These are phyloP conservation scores for Mongoloraphidia duomilia DNA, from an alignment of 2,888 invertebrate genomes.

Conservation along the genomic window DNA sequence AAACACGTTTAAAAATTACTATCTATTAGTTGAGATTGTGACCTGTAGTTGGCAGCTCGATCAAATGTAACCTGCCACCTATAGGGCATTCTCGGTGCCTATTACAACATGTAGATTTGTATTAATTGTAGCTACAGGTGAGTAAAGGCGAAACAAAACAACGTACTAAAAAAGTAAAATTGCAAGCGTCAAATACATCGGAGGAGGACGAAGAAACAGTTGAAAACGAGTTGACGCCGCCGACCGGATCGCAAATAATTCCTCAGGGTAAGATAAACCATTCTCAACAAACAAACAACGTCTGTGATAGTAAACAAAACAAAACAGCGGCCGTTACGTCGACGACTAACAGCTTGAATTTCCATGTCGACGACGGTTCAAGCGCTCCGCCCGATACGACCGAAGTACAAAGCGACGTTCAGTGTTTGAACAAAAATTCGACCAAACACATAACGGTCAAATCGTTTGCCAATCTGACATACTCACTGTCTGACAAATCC, in stretches of 20 bases:
- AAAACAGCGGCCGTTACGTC: background rate
- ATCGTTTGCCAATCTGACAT: conserved; percentile 1
- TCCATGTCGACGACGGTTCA: too few relatives aligned
- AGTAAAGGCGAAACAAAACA: too few relatives aligned
- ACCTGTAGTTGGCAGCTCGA: too few relatives aligned
- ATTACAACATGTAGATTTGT: too few relatives aligned
- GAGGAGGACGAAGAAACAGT: background rate
- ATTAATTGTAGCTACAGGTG: too few relatives aligned
- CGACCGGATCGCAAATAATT: background rate
- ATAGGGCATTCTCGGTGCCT: too few relatives aligned
- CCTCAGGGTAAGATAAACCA: conserved; percentile 1
- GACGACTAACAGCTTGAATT: background rate
- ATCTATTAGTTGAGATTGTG: too few relatives aligned
- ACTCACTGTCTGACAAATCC: too few relatives aligned
- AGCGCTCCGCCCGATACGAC: too few relatives aligned
- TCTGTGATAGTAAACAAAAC: conserved; percentile 5
- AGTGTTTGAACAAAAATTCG: background rate
- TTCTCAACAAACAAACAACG: background rate
- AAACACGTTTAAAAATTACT: too few relatives aligned
- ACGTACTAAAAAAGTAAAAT: background rate
- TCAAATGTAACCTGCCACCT: too few relatives aligned
- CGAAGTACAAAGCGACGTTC: conserved; percentile 16
- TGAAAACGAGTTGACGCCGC: background rate
- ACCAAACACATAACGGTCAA: conserved; percentile 3
- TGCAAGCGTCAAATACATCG: conserved; percentile 8